Evolutionary conservation across 2,888 invertebrate genomes (phyloP).

Genomic region (Molanna angustata): DNA sequence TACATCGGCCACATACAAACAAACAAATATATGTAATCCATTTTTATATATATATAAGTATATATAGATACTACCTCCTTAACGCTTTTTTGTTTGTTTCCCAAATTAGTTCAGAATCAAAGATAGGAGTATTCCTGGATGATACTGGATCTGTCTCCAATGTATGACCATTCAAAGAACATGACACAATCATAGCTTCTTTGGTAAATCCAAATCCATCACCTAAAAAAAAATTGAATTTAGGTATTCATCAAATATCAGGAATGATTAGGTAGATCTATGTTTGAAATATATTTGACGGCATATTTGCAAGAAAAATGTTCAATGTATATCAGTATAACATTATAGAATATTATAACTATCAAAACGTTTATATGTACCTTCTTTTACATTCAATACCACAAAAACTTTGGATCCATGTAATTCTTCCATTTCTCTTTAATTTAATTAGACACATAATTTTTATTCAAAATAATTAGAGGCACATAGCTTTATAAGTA

Average conservation of each 20-base stretch:
- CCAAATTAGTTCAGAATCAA: conserved; percentile 76
- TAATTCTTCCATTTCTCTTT: conserved; percentile 58
- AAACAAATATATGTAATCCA: too few species aligned
- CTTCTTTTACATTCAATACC: conserved; percentile 65
- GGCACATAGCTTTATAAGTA: neutral
- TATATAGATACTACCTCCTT: conserved; percentile 53
- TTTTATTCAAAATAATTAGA: neutral
- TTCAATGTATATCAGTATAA: too few species aligned
- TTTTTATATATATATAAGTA: too few species aligned
- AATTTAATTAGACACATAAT: neutral
- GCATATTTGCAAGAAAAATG: too few species aligned
- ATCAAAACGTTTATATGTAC: conserved; percentile 38
- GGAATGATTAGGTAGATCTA: too few species aligned
- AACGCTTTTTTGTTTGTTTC: conserved; percentile 70
- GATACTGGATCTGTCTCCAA: conserved; percentile 66
- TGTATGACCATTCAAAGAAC: conserved; percentile 62
- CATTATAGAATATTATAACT: neutral
- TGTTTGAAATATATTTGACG: too few species aligned
- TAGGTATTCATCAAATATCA: too few species aligned
- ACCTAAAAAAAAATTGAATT: conserved; percentile 43
- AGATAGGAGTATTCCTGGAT: conserved; percentile 58
- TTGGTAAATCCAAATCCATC: conserved; percentile 57
- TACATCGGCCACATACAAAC: too few species aligned
- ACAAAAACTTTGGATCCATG: conserved; percentile 62
- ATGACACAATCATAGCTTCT: conserved; percentile 56